A percentile compares a stretch with the other conserved stretches of the same genome.
These are phyloP conservation scores for Meloe dianella DNA, from an alignment of 2,888 invertebrate genomes.

Conservation along the genomic window DNA sequence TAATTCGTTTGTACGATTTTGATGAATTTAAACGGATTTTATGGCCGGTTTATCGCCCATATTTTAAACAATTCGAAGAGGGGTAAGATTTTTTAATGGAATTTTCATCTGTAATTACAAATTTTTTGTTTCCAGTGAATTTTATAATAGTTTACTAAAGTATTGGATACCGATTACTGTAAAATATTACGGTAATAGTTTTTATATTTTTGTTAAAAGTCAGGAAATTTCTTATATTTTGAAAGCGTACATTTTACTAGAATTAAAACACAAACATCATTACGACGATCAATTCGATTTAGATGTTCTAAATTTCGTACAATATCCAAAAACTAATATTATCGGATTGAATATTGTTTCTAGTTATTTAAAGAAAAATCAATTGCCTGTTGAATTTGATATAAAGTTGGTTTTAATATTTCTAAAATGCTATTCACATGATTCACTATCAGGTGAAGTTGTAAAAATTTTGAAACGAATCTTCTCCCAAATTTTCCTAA, in stretches of 20 bases:
- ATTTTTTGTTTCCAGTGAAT: conserved; percentile 42
- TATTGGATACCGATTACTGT: conserved; percentile 45
- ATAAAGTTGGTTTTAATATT: conserved; percentile 33
- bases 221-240: conserved; percentile 32
- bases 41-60: conserved; percentile 38
- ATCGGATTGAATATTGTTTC: conserved; percentile 40
- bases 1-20: conserved; percentile 37
- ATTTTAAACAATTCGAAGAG: conserved; percentile 38
- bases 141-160: conserved; percentile 45
- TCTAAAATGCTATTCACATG: conserved; percentile 30
- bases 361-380: conserved; percentile 36
- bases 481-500: conserved; percentile 38
- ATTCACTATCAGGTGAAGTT: conserved; percentile 30
- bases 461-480: conserved; percentile 31
- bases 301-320: conserved; percentile 28
- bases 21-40: conserved; percentile 36
- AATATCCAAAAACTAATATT: conserved; percentile 30
- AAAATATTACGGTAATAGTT: conserved; percentile 35
- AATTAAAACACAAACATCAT: conserved; percentile 37
- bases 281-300: conserved; percentile 17
- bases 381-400: conserved; percentile 32
- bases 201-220: conserved; percentile 37
- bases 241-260: conserved; percentile 38
- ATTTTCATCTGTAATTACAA: no score
- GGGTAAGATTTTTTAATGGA: conserved; percentile 38